phyloP scores from a whole-genome alignment of 2,888 invertebrate species.

The Lithosia quadra region DNA sequence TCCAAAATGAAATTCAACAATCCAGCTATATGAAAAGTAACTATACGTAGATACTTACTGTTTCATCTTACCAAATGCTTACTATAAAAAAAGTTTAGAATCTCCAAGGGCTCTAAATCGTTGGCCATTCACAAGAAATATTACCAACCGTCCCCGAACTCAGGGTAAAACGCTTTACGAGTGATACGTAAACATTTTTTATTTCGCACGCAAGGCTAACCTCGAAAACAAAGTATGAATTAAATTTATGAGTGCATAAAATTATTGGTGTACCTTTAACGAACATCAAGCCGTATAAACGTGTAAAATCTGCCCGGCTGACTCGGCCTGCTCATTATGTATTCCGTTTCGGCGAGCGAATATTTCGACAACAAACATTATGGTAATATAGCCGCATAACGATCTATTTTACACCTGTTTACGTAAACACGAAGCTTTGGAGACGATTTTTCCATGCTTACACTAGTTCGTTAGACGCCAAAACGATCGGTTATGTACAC shows the following conservation, averaged over 20 bases:
- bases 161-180: constrained; percentile 42
- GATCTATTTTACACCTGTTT: constrained; percentile 84
- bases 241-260: constrained; percentile 73
- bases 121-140: constrained; percentile 43
- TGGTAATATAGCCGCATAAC: constrained; percentile 81
- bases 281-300: constrained; percentile 71
- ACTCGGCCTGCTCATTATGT: constrained; percentile 76
- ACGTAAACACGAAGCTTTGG: constrained; percentile 78
- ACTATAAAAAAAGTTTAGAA: constrained; percentile 31
- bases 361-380: constrained; percentile 85
- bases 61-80: constrained; percentile 25
- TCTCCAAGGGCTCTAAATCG: constrained; percentile 43
- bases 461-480: constrained; percentile 56
- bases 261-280: constrained; percentile 73
- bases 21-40: not conserved
- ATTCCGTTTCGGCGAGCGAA: constrained; percentile 79
- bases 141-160: constrained; percentile 31
- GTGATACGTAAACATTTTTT: constrained; percentile 48
- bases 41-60: not conserved
- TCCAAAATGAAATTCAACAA: constrained; percentile 16
- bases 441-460: constrained; percentile 69
- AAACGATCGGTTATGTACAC: constrained; percentile 55
- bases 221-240: constrained; percentile 66
- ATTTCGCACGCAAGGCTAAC: constrained; percentile 51
- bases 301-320: constrained; percentile 72